phyloP scores from a whole-genome alignment of 2,797 vertebrate species.

The Argya squamiceps region DNA sequence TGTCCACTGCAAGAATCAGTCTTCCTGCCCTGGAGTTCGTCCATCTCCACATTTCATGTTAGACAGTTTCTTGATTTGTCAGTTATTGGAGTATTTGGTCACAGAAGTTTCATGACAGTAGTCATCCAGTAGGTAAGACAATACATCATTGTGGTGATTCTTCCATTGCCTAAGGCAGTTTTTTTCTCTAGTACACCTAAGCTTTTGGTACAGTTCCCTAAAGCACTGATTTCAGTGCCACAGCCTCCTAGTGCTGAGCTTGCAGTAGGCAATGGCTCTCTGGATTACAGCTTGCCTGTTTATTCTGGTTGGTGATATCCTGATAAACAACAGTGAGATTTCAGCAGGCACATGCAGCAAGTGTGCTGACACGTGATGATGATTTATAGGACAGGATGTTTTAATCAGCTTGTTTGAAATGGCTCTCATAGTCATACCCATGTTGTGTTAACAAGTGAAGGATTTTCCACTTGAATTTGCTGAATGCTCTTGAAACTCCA shows the following conservation, averaged over 20 bases:
- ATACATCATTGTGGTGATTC: background rate
- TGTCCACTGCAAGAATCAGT: background rate
- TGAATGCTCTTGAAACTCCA: background rate
- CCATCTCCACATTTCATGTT: background rate
- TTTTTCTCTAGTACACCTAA: background rate
- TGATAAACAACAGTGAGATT: background rate
- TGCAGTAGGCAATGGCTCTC: background rate
- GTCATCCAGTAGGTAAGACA: background rate
- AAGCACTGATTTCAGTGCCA: background rate
- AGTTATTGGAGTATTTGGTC: background rate
- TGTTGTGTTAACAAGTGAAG: fast-evolving
- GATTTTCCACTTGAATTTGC: background rate
- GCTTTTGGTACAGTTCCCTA: background rate
- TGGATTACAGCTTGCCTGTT: background rate
- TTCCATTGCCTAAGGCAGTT: background rate
- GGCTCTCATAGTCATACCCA: background rate
- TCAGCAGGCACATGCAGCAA: background rate
- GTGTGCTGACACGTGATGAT: background rate
- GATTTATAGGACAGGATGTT: background rate
- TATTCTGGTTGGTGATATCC: background rate
- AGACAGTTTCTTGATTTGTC: background rate
- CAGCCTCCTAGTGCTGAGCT: background rate
- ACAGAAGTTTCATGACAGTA: background rate
- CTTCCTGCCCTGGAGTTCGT: background rate
- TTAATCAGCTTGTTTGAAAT: background rate